phyloP scores from a whole-genome alignment of 2,797 vertebrate species.

The Sebastes minor region DNA sequence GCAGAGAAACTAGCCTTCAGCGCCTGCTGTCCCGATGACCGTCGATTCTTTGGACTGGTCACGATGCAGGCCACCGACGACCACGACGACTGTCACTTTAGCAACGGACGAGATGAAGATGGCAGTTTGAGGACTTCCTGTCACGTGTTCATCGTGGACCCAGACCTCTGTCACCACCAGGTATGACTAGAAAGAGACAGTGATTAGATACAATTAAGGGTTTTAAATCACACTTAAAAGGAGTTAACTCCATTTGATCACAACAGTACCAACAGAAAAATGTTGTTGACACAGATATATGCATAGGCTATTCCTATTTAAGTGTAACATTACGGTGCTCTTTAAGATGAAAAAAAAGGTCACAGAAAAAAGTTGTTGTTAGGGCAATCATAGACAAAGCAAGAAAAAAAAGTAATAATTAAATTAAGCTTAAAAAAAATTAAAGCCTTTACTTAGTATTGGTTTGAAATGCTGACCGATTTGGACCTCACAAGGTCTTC shows the following conservation, averaged over 20 bases:
- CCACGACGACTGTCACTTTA: conserved; percentile 65
- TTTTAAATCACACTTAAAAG: not conserved
- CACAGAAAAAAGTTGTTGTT: not conserved
- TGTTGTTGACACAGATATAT: not conserved
- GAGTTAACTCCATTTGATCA: not conserved
- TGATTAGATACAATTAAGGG: not conserved
- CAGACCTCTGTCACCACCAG: conserved; percentile 94
- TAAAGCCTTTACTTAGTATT: not conserved
- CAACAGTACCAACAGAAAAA: not conserved
- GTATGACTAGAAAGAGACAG: conserved; percentile 26
- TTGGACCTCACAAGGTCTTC: not conserved
- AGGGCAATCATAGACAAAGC: too few relatives aligned
- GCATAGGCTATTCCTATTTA: not conserved
- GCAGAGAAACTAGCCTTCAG: conserved; percentile 98
- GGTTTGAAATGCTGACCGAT: not conserved
- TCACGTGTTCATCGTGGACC: conserved; percentile 98
- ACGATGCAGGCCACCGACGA: conserved; percentile 94
- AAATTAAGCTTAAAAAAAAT: not conserved
- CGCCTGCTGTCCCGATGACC: conserved; percentile 94
- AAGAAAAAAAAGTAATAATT: not conserved
- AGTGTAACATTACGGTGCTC: not conserved
- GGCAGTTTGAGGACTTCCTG: conserved; percentile 92
- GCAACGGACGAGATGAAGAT: conserved; percentile 84
- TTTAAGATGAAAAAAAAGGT: not conserved
- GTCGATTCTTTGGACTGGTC: conserved; percentile 95